Base-by-base conservation (phyloP, 2,797 vertebrate species). In the Salarias fasciatus region DNA sequence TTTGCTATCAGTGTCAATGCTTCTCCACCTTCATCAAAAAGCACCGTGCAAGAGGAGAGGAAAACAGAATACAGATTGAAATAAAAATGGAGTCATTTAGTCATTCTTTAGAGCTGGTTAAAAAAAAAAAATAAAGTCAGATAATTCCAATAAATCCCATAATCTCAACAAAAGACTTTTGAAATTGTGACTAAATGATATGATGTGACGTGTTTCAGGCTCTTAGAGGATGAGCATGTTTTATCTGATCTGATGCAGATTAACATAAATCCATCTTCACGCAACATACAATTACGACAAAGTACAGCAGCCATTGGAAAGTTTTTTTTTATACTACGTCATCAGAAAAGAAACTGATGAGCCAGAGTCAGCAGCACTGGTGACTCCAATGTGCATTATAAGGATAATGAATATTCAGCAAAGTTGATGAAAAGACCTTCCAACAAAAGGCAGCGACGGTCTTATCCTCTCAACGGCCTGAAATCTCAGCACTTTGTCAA, bases 1-100 rank as follows among this genome's bases (percentile, higher is more conserved):
- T 66, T 51, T 56, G 78, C 74, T 68, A 86, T 90, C 88, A 77
- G 48, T 62, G 81, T 66, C 79, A 86, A 77, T 86, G 67, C 46
- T 63, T 30, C 46, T 88, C 84, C 86, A 64, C 73, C 63, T 75
- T 63, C 66, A 50, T 29, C 13, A 38, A 70, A 18, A 72, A 79
- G 41, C 14, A 30, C 5, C 14, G 28, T n/a, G 45, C 13, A 31
- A 31, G 12, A 36, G n/a, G 30, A 36, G 53, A 28, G 5, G 35
- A 4, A 65, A 58, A 10, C 3, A 24, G 49, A 28, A 43, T 12
- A 14, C 2, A 5, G 28, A 55, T 57, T 33, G 59, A 53, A 24
- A 24, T 24, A 24, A 24, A 24, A 24, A 24, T 24, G 24, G 18
- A 24, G 18, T 24, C 24, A 24, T 24, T 11, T 15, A 29, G 14